phyloP scores from a whole-genome alignment of 1,140 invertebrate species.

The Odontomachus brunneus region DNA sequence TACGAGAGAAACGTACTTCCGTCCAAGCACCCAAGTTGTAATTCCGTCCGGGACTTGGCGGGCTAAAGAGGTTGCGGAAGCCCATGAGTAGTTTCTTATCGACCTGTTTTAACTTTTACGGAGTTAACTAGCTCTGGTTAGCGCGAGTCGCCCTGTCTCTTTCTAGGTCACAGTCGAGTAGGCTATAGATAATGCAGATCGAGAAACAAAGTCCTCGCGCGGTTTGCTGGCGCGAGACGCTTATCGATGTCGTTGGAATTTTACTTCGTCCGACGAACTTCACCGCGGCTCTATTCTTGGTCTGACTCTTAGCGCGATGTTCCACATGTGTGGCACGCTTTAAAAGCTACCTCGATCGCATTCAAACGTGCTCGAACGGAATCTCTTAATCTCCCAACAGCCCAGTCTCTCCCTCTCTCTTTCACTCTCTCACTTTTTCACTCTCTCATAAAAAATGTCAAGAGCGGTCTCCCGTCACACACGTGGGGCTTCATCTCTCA shows the following conservation, averaged over 20 bases:
- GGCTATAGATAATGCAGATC: conserved; percentile 39
- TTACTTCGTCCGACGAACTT: background rate
- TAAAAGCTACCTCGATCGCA: background rate
- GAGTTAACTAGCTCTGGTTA: conserved; percentile 45
- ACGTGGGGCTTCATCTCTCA: too few relatives aligned
- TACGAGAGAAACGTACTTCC: conserved; percentile 8
- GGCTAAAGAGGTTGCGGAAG: conserved; percentile 13
- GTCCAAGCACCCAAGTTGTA: background rate
- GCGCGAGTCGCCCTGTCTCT: conserved; percentile 17
- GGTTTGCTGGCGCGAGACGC: background rate
- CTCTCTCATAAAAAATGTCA: too few relatives aligned
- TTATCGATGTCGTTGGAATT: conserved; percentile 17
- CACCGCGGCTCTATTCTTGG: conserved; percentile 5
- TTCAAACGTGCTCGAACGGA: too few relatives aligned
- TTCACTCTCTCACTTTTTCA: too few relatives aligned
- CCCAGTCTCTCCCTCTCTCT: too few relatives aligned
- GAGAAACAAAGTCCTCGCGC: conserved; percentile 37
- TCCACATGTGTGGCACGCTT: background rate
- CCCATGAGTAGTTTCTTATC: conserved; percentile 44
- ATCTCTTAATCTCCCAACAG: too few relatives aligned
- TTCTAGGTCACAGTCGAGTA: conserved; percentile 31
- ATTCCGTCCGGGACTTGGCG: conserved; percentile 2
- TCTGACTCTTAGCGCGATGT: background rate
- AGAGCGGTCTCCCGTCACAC: too few relatives aligned
- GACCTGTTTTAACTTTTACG: conserved; percentile 47